phyloP scores from a whole-genome alignment of 2,888 invertebrate species.

The Heteropelma amictum region DNA sequence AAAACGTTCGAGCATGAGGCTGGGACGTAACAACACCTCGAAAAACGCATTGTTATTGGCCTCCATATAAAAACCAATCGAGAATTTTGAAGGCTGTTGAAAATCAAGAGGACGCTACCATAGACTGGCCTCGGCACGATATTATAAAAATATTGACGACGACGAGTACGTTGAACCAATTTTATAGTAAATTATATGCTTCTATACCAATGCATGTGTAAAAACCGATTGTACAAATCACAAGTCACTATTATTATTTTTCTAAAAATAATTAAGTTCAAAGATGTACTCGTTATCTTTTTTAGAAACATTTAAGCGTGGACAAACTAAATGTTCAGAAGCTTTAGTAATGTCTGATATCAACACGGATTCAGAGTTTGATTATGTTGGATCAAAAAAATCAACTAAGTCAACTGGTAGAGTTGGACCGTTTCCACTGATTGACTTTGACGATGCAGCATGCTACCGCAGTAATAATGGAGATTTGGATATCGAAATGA shows the following conservation, averaged over 20 bases:
- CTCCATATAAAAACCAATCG: conserved; percentile 32
- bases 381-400: conserved; percentile 20
- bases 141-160: conserved; percentile 42
- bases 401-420: conserved; percentile 26
- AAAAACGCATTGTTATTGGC: conserved; percentile 35
- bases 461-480: conserved; percentile 15
- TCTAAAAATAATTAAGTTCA: conserved; percentile 24
- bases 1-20: no score
- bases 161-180: conserved; percentile 41
- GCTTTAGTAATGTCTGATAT: conserved; percentile 32
- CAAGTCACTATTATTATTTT: conserved; percentile 27
- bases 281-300: conserved; percentile 15
- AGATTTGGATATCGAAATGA: conserved; percentile 10
- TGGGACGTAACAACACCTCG: no score
- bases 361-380: conserved; percentile 33
- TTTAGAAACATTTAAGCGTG: conserved; percentile 31
- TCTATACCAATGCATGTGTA: conserved; percentile 31
- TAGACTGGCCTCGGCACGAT: conserved; percentile 32
- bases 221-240: conserved; percentile 12
- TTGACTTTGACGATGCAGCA: conserved; percentile 31
- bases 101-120: conserved; percentile 32
- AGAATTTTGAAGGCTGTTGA: conserved; percentile 36
- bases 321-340: conserved; percentile 20
- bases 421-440: conserved; percentile 38
- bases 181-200: conserved; percentile 24